Evolutionary conservation across 2,888 invertebrate genomes (phyloP), one percentile per base, ranked within the genome.

Genomic region (Acrocyrtus sp.): DNA sequence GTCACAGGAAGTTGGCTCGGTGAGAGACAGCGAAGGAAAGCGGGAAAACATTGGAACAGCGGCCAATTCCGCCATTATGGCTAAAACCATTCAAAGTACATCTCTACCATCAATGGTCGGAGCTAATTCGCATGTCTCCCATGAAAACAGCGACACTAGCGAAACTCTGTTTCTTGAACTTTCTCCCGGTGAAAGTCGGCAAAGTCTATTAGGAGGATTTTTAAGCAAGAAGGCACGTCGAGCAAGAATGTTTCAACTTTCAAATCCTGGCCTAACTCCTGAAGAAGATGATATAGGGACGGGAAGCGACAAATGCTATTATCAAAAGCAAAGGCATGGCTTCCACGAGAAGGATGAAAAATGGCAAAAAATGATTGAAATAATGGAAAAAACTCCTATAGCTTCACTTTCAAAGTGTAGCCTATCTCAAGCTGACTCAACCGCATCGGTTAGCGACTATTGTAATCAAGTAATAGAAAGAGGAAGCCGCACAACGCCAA

Each of bases 171-270:
- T 72, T 43, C n/a, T 15, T 29, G 34, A 72, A 65, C 63, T 72
- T 65, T 72, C 58, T 63, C 53, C 51, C n/a, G 58, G 63, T 53
- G 72, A 72, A 58, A 65, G 58, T 22, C 29, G n/a, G 43, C 29
- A 47, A 43, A 45, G 57, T 29, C 41, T 47, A 43, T 27, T 39
- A 39, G 72, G 72, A 19, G 72, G 72, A 63, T 43, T 63, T n/a
- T 62, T 63, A 17, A 72, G 63, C 63, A 72, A 72, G 41, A 51
- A 19, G 45, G 72, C 72, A 45, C 63, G 72, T 51, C 72, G 72
- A 34, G 72, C 72, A 6, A 72, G 72, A 72, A 72, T 72, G 63
- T 72, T 72, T 53, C 58, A 72, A 65, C 72, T 72, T 72, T 72
- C 72, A 29, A 58, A 57, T 22, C 72, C 72, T 4, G 27, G 15